phyloP scores from a whole-genome alignment of 2,113 vertebrate genomes.

The Channa maculata region DNA sequence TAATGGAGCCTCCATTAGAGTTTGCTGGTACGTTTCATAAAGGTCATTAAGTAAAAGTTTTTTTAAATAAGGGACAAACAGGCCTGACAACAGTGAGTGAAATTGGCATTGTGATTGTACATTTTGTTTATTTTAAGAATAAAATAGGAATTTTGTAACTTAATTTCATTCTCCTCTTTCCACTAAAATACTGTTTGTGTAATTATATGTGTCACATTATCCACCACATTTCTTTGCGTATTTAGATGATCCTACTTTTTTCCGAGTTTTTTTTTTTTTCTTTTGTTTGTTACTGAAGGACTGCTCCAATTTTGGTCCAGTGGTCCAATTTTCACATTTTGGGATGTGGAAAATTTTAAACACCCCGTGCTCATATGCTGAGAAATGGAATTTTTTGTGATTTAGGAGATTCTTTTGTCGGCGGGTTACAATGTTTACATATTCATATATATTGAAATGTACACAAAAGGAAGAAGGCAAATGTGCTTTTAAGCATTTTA shows the following conservation, averaged over 20 bases:
- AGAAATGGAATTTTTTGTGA: too few relatives aligned
- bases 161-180: slow-evolving; percentile 31
- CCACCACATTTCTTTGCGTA: not conserved
- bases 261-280: too few relatives aligned
- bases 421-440: not conserved
- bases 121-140: slow-evolving; percentile 83
- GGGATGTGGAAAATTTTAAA: not conserved
- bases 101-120: slow-evolving; percentile 84
- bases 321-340: not conserved
- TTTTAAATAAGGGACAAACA: slow-evolving; percentile 64
- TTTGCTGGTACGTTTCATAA: slow-evolving; percentile 73
- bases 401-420: too few relatives aligned
- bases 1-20: slow-evolving; percentile 51
- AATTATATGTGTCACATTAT: not conserved
- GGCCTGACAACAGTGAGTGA: slow-evolving; percentile 84
- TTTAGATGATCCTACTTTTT: too few relatives aligned
- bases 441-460: not conserved
- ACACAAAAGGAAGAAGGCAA: not conserved
- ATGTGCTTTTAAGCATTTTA: not conserved
- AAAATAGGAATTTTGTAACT: slow-evolving; percentile 82
- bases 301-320: too few relatives aligned
- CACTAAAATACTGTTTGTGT: not conserved
- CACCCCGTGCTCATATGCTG: too few relatives aligned
- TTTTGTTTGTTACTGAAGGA: too few relatives aligned
- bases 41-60: slow-evolving; percentile 59